phyloP scores from a whole-genome alignment of 2,113 vertebrate species.

The Zapus hudsonius region DNA sequence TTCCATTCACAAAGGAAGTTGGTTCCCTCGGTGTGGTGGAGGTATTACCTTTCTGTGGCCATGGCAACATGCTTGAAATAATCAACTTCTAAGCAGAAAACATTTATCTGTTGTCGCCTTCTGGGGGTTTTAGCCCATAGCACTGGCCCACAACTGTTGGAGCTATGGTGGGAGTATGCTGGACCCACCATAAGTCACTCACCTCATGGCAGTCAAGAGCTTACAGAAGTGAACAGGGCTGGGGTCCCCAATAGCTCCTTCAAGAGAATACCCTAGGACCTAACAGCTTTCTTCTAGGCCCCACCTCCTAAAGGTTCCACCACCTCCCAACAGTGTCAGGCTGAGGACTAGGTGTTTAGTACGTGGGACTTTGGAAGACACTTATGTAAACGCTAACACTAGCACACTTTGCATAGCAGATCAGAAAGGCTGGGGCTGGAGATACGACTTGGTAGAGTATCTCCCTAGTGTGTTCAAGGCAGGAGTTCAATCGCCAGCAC shows the following conservation, averaged over 20 bases:
- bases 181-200: background rate
- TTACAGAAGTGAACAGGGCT: background rate
- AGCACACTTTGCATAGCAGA: background rate
- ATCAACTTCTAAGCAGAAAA: background rate
- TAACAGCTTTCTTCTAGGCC: background rate
- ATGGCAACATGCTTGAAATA: background rate
- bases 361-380: background rate
- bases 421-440: background rate
- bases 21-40: background rate
- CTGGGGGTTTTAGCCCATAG: background rate
- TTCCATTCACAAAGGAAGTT: background rate
- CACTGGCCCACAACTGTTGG: background rate
- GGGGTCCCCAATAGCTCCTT: too few species aligned
- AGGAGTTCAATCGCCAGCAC: too few species aligned
- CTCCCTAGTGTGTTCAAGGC: too few species aligned
- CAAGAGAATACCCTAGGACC: background rate
- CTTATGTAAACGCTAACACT: background rate
- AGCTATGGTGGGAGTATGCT: background rate
- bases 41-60: background rate
- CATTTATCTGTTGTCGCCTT: background rate
- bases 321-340: background rate
- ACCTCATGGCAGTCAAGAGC: background rate
- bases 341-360: background rate
- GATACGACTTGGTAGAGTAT: too few species aligned
- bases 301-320: background rate